phyloP scores from a whole-genome alignment of 2,113 vertebrate species.

The Sinocyclocheilus grahami region DNA sequence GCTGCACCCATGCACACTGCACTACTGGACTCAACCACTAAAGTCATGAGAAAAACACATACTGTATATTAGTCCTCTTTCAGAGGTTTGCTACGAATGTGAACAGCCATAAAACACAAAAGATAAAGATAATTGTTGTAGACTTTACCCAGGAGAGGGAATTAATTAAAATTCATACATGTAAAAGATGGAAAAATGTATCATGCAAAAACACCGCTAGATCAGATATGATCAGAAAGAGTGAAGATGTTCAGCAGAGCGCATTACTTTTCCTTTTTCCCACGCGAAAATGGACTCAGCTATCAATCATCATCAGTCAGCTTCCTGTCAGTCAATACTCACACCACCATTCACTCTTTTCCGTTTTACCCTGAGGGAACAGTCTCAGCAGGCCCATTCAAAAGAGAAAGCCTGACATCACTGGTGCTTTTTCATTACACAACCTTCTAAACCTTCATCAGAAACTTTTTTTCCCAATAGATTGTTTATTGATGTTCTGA shows the following conservation, averaged over 20 bases:
- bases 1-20: conserved; percentile 4
- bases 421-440: not conserved
- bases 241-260: conserved; percentile 20
- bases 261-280: conserved; percentile 32
- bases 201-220: not conserved
- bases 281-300: conserved; percentile 38
- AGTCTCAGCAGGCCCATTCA: conserved; percentile 46
- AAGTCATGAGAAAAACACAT: conserved; percentile 52
- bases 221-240: not conserved
- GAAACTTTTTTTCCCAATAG: not conserved
- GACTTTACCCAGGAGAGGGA: not conserved
- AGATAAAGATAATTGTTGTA: not conserved
- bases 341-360: conserved; percentile 26
- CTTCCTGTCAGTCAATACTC: conserved; percentile 47
- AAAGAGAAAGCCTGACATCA: conserved; percentile 45
- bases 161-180: not conserved
- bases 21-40: conserved; percentile 45
- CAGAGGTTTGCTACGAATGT: not conserved
- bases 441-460: not conserved
- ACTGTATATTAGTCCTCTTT: not conserved
- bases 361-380: conserved; percentile 42
- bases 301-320: conserved; percentile 50
- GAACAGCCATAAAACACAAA: not conserved
- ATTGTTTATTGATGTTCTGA: not conserved
- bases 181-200: not conserved